phyloP scores from a whole-genome alignment of 2,797 vertebrate species.

The Tiaroga cobitis region DNA sequence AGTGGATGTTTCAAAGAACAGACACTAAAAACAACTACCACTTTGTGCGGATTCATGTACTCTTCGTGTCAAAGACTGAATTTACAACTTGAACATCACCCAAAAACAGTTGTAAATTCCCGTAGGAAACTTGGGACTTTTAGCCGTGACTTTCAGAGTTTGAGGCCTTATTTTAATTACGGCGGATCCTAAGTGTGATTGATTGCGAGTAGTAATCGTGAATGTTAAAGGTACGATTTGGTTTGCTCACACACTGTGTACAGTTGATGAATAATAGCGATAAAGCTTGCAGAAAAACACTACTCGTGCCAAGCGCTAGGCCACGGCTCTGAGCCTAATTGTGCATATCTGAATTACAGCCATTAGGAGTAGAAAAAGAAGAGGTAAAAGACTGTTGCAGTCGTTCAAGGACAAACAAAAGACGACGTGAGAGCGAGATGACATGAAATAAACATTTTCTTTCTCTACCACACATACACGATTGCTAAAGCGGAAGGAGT shows the following conservation, averaged over 20 bases:
- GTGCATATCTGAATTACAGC: not conserved
- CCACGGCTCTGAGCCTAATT: not conserved
- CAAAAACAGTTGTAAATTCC: not conserved
- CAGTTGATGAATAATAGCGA: not conserved
- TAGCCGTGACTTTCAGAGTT: not conserved
- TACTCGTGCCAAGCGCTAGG: not conserved
- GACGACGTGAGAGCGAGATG: not conserved
- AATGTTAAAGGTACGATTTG: not conserved
- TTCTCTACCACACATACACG: not conserved
- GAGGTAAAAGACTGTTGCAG: not conserved
- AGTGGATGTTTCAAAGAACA: slow-evolving; percentile 11
- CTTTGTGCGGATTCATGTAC: not conserved
- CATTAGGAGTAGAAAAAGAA: not conserved
- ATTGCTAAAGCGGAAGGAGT: not conserved
- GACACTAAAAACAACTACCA: slow-evolving; percentile 1
- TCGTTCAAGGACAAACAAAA: slow-evolving; percentile 24
- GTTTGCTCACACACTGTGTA: not conserved
- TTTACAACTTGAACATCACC: not conserved
- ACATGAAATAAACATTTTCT: slow-evolving; percentile 26
- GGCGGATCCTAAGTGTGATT: not conserved
- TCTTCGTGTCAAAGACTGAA: not conserved
- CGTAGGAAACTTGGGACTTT: not conserved
- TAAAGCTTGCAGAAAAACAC: not conserved
- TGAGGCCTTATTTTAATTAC: not conserved
- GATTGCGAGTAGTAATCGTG: not conserved